Percentiles rank a stretch among this genome's conserved stretches.
phyloP scores from a whole-genome alignment of 2,113 vertebrate species.

The Phoenicopterus ruber region DNA sequence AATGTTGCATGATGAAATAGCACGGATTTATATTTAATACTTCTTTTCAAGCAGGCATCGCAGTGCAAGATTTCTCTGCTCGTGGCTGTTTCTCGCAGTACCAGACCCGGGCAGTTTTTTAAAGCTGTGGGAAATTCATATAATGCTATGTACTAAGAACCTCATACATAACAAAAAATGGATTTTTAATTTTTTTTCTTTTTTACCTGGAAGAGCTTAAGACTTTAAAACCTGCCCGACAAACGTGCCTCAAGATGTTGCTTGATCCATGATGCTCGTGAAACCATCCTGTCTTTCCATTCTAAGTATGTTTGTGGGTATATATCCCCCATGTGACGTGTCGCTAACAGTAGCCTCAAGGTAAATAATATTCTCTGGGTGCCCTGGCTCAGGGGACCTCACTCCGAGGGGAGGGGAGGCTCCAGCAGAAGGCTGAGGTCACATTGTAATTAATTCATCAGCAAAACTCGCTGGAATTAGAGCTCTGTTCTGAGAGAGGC shows the following conservation, averaged over 20 bases:
- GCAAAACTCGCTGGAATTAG: neutral
- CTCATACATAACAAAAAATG: neutral
- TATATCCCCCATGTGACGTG: fast-evolving
- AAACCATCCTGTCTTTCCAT: neutral
- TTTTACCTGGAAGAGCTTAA: neutral
- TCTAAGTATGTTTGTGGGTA: fast-evolving
- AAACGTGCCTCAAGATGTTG: neutral
- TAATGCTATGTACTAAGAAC: neutral
- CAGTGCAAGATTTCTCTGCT: neutral
- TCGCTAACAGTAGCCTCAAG: fast-evolving
- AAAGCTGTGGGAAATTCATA: neutral
- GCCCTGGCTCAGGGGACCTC: neutral
- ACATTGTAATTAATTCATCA: conserved; percentile 19
- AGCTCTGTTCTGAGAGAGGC: neutral
- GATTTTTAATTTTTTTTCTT: neutral
- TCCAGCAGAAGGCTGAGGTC: neutral
- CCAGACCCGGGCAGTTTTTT: neutral
- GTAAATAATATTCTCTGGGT: neutral
- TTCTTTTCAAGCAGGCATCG: neutral
- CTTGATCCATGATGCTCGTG: fast-evolving
- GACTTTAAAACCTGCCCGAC: neutral
- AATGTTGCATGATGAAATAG: neutral
- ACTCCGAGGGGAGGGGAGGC: neutral
- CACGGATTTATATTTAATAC: neutral
- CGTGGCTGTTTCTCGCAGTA: neutral